Evolutionary conservation across 2,113 vertebrate species (phyloP).

Genomic region (Okapia johnstoni): DNA sequence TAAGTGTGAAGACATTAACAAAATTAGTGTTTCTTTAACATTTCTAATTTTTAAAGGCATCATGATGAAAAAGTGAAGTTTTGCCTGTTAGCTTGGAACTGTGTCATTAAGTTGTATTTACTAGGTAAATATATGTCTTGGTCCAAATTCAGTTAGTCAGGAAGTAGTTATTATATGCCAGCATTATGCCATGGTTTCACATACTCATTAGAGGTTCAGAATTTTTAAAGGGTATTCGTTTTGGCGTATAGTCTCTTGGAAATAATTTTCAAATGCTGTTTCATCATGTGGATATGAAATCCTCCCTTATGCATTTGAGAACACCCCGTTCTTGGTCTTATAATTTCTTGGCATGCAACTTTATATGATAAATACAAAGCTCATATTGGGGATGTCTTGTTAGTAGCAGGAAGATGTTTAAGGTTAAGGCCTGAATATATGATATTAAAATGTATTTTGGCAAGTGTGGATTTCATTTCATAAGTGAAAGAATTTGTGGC

Average conservation of each 20-base stretch:
- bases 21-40: not conserved
- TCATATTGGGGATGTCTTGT: slow-evolving; percentile 55
- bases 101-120: not conserved
- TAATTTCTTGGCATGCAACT: slow-evolving; percentile 58
- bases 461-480: slow-evolving; percentile 74
- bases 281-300: not conserved
- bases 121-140: not conserved
- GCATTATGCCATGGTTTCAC: not conserved
- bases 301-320: not conserved
- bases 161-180: not conserved
- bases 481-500: slow-evolving; percentile 71
- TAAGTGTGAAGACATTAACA: not conserved
- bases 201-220: not conserved
- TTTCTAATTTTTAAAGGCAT: not conserved
- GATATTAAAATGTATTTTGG: slow-evolving; percentile 78
- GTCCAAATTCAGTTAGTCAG: not conserved
- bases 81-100: not conserved
- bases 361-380: slow-evolving; percentile 28
- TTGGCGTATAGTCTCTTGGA: not conserved
- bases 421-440: slow-evolving; percentile 68
- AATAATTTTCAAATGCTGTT: slow-evolving; percentile 30
- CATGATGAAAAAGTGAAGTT: not conserved
- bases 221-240: not conserved
- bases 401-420: slow-evolving; percentile 66
- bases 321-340: slow-evolving; percentile 44